Conservation (phyloP, 2,113 vertebrate genomes). For the Physeter macrocephalus region DNA sequence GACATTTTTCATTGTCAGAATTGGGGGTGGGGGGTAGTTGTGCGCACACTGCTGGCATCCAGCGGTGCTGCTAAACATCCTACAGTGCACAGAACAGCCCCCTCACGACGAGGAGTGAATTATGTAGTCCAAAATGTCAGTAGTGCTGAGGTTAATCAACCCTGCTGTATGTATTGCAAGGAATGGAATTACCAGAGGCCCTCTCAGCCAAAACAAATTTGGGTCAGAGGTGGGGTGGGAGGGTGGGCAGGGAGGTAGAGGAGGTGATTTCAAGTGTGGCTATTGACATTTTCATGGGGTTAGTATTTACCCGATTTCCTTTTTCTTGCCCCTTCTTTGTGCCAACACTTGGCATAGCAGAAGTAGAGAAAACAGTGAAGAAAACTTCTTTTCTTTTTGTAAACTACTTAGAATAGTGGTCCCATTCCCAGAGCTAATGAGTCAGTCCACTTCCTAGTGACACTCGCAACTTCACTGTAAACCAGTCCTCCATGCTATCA, state of each 20-base stretch:
- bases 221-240: background rate
- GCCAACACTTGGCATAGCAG: background rate
- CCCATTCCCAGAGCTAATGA: background rate
- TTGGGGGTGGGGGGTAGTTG: background rate
- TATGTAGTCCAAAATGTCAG: background rate
- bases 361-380: background rate
- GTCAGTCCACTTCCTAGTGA: background rate
- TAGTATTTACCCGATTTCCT: background rate
- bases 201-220: background rate
- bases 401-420: background rate
- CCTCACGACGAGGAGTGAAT: background rate
- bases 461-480: background rate
- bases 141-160: background rate
- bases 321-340: background rate
- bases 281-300: background rate
- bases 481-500: fast-evolving
- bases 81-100: background rate
- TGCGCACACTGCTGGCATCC: background rate
- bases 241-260: background rate
- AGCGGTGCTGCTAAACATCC: background rate
- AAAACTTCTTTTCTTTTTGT: background rate
- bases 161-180: background rate
- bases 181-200: background rate
- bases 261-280: background rate
- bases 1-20: background rate